phyloP scores from a whole-genome alignment of 2,797 vertebrate genomes.

The Mus minutoides region DNA sequence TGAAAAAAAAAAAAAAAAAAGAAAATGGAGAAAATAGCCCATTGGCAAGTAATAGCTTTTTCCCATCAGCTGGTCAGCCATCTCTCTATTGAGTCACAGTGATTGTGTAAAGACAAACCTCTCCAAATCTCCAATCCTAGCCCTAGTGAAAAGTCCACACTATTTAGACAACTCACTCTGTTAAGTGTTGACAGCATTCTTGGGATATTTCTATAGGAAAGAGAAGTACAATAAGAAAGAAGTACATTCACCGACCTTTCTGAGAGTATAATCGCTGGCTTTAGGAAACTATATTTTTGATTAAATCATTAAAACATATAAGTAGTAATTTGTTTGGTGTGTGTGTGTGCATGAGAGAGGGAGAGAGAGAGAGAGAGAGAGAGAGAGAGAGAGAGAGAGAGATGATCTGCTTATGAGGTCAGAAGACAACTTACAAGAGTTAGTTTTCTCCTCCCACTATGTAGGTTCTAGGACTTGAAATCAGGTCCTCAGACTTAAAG shows the following conservation, averaged over 20 bases:
- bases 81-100: constrained; percentile 43
- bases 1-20: constrained; percentile 40
- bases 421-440: not conserved
- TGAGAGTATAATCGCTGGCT: not conserved
- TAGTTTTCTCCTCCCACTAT: not conserved
- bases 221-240: not conserved
- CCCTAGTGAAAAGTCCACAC: not conserved
- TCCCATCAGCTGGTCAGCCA: not conserved
- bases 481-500: not conserved
- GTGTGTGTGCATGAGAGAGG: too few relatives aligned
- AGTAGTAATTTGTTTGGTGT: too few relatives aligned
- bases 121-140: not conserved
- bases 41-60: not conserved
- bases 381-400: too few relatives aligned
- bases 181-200: not conserved
- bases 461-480: not conserved
- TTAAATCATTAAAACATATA: not conserved
- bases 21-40: not conserved
- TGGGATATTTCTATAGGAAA: not conserved
- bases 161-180: constrained; percentile 5
- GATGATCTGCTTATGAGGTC: not conserved
- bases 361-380: too few relatives aligned
- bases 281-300: not conserved
- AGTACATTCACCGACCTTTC: not conserved
- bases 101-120: not conserved